A percentile compares a stretch with the other conserved stretches of the same genome.
These are phyloP conservation scores for Paracanthobrama guichenoti DNA, from an alignment of 2,113 vertebrate species.

Conservation along the genomic window DNA sequence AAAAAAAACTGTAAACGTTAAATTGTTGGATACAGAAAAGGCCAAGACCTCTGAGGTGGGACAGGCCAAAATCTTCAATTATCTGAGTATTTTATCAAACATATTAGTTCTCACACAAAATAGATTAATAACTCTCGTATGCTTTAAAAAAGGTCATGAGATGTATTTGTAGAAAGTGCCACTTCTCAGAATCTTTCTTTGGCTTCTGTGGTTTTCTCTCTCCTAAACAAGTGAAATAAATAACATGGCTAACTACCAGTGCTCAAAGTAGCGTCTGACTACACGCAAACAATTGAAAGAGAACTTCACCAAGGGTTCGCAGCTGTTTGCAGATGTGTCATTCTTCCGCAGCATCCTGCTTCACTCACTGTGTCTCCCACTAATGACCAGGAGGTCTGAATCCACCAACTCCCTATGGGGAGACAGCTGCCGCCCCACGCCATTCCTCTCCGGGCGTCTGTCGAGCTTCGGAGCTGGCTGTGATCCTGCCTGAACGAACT, in stretches of 20 bases:
- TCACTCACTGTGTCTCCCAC: slow-evolving; percentile 61
- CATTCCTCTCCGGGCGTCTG: slow-evolving; percentile 55
- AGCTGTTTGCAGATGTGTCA: slow-evolving; percentile 66
- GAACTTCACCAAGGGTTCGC: slow-evolving; percentile 58
- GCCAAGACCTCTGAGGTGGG: background rate
- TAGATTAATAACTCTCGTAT: background rate
- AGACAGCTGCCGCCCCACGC: slow-evolving; percentile 74
- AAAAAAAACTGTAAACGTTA: background rate
- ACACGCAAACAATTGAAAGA: background rate
- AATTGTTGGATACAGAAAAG: background rate
- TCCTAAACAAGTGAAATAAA: background rate
- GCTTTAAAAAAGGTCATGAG: background rate
- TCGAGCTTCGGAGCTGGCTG: slow-evolving; percentile 57
- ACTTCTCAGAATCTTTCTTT: background rate
- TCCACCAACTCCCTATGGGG: slow-evolving; percentile 66
- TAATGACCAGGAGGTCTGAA: slow-evolving; percentile 75
- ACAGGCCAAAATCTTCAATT: background rate
- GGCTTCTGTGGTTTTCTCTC: background rate
- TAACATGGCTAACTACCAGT: background rate
- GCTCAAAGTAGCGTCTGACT: background rate
- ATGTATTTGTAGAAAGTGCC: background rate
- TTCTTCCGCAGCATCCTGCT: slow-evolving; percentile 65
- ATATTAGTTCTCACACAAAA: background rate
- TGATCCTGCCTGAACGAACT: slow-evolving; percentile 67
- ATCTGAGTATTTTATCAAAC: background rate